These are phyloP conservation scores for Philhelius pedissequus DNA, from an alignment of 2,888 invertebrate species.

Conservation along the genomic window DNA sequence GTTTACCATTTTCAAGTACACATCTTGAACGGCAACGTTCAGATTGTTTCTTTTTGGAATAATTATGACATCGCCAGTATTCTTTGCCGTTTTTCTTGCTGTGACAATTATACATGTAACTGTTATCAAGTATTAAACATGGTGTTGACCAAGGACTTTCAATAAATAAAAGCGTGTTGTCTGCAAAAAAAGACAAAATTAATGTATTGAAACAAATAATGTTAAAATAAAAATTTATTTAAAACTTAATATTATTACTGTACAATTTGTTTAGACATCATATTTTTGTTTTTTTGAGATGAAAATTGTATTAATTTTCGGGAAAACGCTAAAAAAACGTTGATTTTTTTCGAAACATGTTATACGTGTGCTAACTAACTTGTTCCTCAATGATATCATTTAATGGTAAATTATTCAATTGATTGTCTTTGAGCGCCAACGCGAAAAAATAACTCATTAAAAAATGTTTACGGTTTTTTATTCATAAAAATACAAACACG, in stretches of 20 bases:
- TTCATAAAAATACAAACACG: too few species aligned
- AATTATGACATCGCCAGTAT: conserved; percentile 79
- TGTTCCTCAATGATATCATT: too few species aligned
- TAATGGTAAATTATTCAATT: too few species aligned
- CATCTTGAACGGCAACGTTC: conserved; percentile 78
- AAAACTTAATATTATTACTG: not conserved
- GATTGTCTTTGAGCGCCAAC: too few species aligned
- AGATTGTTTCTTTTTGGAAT: conserved; percentile 77
- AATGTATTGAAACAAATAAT: not conserved
- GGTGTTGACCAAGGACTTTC: conserved; percentile 79
- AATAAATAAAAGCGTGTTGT: conserved; percentile 75
- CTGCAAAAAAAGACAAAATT: conserved; percentile 66
- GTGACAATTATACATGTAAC: conserved; percentile 78
- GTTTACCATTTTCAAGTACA: conserved; percentile 77
- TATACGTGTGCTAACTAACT: too few species aligned
- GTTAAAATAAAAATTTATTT: not conserved
- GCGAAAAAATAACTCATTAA: too few species aligned
- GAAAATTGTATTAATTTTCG: not conserved
- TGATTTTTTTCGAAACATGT: too few species aligned
- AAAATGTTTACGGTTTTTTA: too few species aligned
- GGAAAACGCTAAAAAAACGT: too few species aligned
- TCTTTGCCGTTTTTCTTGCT: conserved; percentile 78
- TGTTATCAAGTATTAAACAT: conserved; percentile 76
- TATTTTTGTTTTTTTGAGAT: not conserved
- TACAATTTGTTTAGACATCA: not conserved